phyloP scores from a whole-genome alignment of 2,888 invertebrate genomes.

The Adineta ricciae region DNA sequence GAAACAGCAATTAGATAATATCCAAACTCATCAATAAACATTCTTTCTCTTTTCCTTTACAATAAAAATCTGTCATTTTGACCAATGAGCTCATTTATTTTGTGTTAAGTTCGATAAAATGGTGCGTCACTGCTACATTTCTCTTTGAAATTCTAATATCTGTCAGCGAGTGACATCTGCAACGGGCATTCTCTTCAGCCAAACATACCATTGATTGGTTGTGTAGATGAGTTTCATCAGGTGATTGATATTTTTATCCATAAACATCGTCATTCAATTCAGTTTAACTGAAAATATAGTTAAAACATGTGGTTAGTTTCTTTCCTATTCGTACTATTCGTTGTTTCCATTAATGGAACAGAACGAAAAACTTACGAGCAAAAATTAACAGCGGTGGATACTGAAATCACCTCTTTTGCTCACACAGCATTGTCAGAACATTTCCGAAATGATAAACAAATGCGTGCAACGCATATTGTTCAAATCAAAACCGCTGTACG shows the following conservation, averaged over 20 bases:
- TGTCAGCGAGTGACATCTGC: too few species aligned
- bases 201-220: too few species aligned
- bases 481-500: background rate
- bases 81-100: too few species aligned
- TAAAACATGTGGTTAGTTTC: background rate
- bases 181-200: too few species aligned
- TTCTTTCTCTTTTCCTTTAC: background rate
- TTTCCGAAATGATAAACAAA: background rate
- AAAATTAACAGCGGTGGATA: conserved; percentile 1
- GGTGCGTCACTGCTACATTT: too few species aligned
- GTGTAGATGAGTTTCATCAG: too few species aligned
- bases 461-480: background rate
- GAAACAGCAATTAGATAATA: background rate
- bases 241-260: background rate
- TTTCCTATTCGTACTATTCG: background rate
- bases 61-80: too few species aligned
- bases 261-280: background rate
- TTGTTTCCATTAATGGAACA: background rate
- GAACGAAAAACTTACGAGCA: background rate
- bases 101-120: too few species aligned
- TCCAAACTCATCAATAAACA: background rate
- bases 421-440: background rate
- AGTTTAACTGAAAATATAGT: background rate
- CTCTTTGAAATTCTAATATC: too few species aligned
- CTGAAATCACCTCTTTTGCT: background rate